These are phyloP conservation scores for Physocephala rufipes DNA, from an alignment of 2,888 invertebrate genomes.

Conservation along the genomic window DNA sequence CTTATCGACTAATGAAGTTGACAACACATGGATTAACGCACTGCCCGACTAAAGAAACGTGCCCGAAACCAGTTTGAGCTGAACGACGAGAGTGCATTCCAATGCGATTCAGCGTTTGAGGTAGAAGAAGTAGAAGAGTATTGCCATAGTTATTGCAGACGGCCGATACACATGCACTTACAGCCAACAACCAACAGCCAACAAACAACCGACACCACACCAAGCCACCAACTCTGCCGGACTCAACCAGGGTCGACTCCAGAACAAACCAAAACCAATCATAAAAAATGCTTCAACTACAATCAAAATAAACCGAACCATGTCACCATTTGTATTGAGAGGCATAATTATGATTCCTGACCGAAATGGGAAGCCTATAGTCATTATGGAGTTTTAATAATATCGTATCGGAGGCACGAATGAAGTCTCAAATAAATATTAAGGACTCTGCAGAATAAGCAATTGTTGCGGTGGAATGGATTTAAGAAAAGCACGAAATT, in stretches of 20 bases:
- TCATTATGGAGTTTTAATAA: constrained; percentile 34
- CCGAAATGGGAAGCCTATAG: constrained; percentile 27
- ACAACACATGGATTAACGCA: constrained; percentile 67
- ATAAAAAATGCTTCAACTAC: background rate
- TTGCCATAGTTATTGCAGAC: constrained; percentile 34
- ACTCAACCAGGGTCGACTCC: background rate
- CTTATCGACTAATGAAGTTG: constrained; percentile 67
- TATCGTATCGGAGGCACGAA: constrained; percentile 23
- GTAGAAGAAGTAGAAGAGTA: constrained; percentile 20
- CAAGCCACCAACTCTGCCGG: background rate
- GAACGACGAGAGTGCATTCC: constrained; percentile 31
- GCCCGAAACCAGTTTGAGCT: constrained; percentile 38
- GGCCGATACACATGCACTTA: constrained; percentile 40
- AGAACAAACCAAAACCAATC: constrained; percentile 9
- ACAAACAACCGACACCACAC: constrained; percentile 21
- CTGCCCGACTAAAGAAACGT: constrained; percentile 43
- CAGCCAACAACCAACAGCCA: constrained; percentile 14
- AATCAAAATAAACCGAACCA: constrained; percentile 33
- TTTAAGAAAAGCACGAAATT: constrained; percentile 15
- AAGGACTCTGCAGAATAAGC: constrained; percentile 14
- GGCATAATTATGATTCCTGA: constrained; percentile 17
- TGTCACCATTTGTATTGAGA: constrained; percentile 32
- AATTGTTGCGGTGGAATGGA: constrained; percentile 18
- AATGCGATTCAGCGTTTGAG: too few species aligned
- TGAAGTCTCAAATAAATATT: constrained; percentile 16